Evolutionary conservation across 2,797 vertebrate species (phyloP), one percentile per base, ranked within the genome.

Genomic region (Falco peregrinus): DNA sequence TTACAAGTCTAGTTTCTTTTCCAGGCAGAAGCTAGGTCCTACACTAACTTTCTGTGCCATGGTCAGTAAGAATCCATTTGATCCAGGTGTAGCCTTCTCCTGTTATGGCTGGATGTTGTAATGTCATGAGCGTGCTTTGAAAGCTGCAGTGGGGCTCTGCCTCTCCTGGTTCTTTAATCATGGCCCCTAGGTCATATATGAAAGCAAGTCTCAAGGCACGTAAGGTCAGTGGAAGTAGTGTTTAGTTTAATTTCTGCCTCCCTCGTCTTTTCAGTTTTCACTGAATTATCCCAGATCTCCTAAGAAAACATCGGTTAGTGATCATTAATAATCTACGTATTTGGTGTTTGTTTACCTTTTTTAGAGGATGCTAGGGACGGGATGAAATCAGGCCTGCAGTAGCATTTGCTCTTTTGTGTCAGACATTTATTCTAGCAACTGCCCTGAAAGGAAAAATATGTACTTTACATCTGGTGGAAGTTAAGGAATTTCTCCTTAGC

Each of bases 401-500:
- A 90, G 74, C 14, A 0, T 87, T 92, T 0, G 0, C 81, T 96
- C 68, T 53, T 96, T 18, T 87, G 64, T 87, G 76, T 93, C 82
- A 93, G 78, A 41, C 0, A 0, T 91, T 82, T 82, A 56, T 85
- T 92, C 20, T 79, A 91, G 70, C 70, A 94, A 70, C 81, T 71
- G 60, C 45, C 73, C 60, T 92, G 91, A 74, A 91, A 87, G 64
- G 45, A 89, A 89, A 89, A 92, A 83, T 57, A 87, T 25, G 48
- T 91, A 53, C 89, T 91, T 41, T 87, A 54, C 78, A 87, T 91
- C 89, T 94, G 87, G 85, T 93, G 85, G 73, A 96, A 90, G 88
- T 97, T 94, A 93, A 94, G 61, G 64, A 90, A 71, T 95, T 90
- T 95, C 65, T 93, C 25, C 57, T 50, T 78, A 76, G 50, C 73